phyloP scores from a whole-genome alignment of 23 tunicate species.

The Ciona savignyi region DNA sequence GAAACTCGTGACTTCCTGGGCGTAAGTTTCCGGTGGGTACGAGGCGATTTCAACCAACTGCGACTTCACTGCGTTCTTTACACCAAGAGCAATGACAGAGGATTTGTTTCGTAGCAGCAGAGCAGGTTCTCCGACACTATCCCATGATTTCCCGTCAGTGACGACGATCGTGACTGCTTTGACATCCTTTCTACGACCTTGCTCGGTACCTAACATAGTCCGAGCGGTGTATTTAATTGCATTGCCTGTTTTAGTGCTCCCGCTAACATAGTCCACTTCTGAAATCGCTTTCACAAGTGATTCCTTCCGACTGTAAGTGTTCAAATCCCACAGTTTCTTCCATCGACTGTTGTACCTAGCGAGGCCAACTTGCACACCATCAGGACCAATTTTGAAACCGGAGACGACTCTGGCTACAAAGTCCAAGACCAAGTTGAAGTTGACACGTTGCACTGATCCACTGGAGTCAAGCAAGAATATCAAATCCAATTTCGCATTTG shows the following conservation, averaged over 20 bases:
- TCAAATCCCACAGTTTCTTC: constrained; percentile 32
- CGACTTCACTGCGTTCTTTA: constrained; percentile 24
- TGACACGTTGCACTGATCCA: constrained; percentile 30
- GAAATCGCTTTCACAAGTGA: constrained; percentile 9
- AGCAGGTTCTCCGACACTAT: constrained; percentile 23
- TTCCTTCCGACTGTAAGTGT: constrained; percentile 4
- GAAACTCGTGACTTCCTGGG: constrained; percentile 14
- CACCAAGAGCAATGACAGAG: constrained; percentile 32
- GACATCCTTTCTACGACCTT: constrained; percentile 21
- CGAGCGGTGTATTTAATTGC: constrained; percentile 16
- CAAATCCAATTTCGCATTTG: constrained; percentile 30
- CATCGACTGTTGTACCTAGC: constrained; percentile 21
- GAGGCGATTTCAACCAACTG: constrained; percentile 33
- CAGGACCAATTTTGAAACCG: constrained; percentile 38
- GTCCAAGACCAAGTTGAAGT: constrained; percentile 17
- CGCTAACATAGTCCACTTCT: constrained; percentile 13
- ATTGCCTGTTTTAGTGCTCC: constrained; percentile 34
- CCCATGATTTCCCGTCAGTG: constrained; percentile 47
- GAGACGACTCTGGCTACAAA: constrained; percentile 18
- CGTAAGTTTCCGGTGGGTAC: constrained; percentile 27
- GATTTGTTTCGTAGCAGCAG: constrained; percentile 22
- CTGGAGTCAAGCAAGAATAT: constrained; percentile 45
- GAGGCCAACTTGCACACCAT: constrained; percentile 28
- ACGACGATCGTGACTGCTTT: constrained; percentile 37
- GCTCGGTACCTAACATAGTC: constrained; percentile 5